Base-by-base conservation (phyloP, 2,797 vertebrate species). In the Scomberomorus guttatus region DNA sequence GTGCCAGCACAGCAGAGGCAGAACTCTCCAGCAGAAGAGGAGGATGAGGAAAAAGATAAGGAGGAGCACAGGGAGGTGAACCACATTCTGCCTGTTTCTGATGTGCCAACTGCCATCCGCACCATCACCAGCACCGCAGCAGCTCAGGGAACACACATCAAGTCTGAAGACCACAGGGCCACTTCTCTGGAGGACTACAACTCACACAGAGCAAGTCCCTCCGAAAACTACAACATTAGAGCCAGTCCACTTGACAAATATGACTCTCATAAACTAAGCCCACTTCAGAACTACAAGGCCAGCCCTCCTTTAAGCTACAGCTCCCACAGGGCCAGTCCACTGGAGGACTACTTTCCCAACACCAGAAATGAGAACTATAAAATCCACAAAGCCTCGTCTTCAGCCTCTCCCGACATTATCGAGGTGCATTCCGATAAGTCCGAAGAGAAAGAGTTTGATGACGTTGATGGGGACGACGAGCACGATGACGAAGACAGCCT, bases 401-500 rank as follows among this genome's bases (percentile, higher is more conserved):
- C 96, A 0, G 92, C 95, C 75, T 96, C 95, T 51, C 96, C 96
- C 0, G 95, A 97, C 70, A 88, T 97, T 0, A 97, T 98, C 61
- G 97, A 98, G 90, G 96, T 98, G 50, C 94, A 82, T 18, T 98
- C 97, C 0, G 97, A 99, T 0, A 96, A 95, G 0, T 96, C 97
- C 6, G 97, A 96, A 58, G 96, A 97, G 0, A 97, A 97, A 0
- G 96, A 97, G 1, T 91, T 88, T 3, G 93, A 94, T 0, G 90
- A 94, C 6, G 54, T 81, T 32, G 93, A 94, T 0, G 93, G 87
- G 6, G 94, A 95, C 0, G 97, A 97, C 0, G 96, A 97, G 0
- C 95, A 94, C 22, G 97, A 96, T 3, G 97, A 98, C 0, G 97
- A 98, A 0, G 97, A 98, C 12, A 93, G 95, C 51, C 93, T 93